phyloP scores from a whole-genome alignment of 2,797 vertebrate genomes.

The Urocyon cinereoargenteus region DNA sequence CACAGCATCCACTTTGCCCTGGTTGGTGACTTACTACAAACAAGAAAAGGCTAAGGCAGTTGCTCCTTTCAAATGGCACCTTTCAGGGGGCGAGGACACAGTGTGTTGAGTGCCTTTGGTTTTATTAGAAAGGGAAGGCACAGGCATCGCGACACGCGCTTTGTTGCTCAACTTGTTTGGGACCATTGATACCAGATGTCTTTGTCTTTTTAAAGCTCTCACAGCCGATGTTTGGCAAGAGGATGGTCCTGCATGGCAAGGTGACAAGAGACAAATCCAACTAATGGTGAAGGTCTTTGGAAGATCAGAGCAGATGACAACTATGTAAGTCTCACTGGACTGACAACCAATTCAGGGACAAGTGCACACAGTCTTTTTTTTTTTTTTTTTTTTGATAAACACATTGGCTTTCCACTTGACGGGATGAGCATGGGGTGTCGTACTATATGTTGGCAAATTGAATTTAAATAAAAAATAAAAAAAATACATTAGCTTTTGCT shows the following conservation, averaged over 20 bases:
- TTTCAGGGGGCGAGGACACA: neutral
- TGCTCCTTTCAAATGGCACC: neutral
- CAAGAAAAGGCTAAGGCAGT: neutral
- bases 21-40: neutral
- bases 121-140: neutral
- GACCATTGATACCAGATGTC: neutral
- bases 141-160: neutral
- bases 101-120: rapidly evolving
- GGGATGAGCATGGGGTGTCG: too few species aligned
- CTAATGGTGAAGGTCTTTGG: neutral
- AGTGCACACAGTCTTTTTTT: neutral
- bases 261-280: neutral
- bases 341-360: neutral
- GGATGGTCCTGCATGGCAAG: neutral
- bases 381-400: neutral
- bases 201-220: neutral
- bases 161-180: neutral
- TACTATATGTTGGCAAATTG: too few species aligned
- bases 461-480: too few species aligned
- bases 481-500: neutral
- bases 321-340: neutral
- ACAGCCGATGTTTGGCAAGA: neutral
- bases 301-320: neutral
- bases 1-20: neutral
- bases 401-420: neutral